phyloP scores from a whole-genome alignment of 2,888 invertebrate species.

The Falcaria lacertinaria region DNA sequence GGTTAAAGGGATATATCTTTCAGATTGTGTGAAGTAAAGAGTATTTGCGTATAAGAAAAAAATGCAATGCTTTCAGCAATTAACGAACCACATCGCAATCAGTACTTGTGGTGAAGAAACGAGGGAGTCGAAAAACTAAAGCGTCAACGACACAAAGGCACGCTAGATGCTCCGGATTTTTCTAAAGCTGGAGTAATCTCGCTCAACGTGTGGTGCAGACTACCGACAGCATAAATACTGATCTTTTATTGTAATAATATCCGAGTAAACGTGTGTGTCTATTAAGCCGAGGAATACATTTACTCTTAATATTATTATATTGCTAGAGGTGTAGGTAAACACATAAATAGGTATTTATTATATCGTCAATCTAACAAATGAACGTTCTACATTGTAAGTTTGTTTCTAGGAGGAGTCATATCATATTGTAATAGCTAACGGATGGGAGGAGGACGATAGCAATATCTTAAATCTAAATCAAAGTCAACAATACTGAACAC shows the following conservation, averaged over 20 bases:
- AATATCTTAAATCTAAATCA: too few species aligned
- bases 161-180: slow-evolving; percentile 43
- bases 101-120: slow-evolving; percentile 49
- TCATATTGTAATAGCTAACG: too few species aligned
- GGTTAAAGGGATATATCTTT: not conserved
- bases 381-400: too few species aligned
- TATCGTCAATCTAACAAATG: too few species aligned
- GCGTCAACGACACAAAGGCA: slow-evolving; percentile 51
- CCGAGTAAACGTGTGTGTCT: too few species aligned
- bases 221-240: slow-evolving; percentile 32
- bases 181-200: slow-evolving; percentile 47
- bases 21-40: not conserved
- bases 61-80: slow-evolving; percentile 8
- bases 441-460: too few species aligned
- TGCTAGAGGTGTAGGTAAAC: too few species aligned
- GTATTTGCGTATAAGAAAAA: not conserved
- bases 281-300: too few species aligned
- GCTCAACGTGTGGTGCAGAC: slow-evolving; percentile 33
- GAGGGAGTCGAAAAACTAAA: slow-evolving; percentile 44
- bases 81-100: slow-evolving; percentile 42
- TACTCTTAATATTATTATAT: too few species aligned
- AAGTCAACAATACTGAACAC: too few species aligned
- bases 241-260: not conserved
- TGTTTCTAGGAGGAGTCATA: too few species aligned
- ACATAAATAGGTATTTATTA: too few species aligned